A percentile compares a stretch with the other conserved stretches of the same genome.
These are phyloP conservation scores for Gallinago undulata DNA, from an alignment of 2,113 vertebrate genomes.

Conservation along the genomic window DNA sequence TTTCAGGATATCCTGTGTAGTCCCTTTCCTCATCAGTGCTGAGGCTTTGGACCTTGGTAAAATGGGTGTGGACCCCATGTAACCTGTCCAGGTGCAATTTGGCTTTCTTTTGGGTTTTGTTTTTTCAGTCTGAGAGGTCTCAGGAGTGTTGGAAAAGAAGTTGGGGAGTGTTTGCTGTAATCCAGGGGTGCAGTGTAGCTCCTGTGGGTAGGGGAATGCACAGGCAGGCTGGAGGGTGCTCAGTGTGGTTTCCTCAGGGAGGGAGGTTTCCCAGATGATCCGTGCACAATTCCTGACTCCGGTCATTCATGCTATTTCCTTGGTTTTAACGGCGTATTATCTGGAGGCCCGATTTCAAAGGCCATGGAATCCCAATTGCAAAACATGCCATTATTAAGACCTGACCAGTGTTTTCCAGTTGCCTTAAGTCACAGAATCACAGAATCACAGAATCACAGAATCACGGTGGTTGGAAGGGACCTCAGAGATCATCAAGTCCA, in stretches of 20 bases:
- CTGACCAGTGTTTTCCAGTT: not conserved
- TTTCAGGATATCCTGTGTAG: not conserved
- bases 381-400: fast-evolving
- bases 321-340: not conserved
- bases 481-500: no score
- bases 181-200: not conserved
- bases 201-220: not conserved
- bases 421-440: no score
- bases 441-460: no score
- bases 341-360: not conserved
- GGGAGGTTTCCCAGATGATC: not conserved
- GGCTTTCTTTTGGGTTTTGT: not conserved
- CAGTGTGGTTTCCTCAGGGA: not conserved
- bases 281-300: not conserved
- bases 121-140: not conserved
- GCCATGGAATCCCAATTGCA: not conserved
- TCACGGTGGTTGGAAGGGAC: no score
- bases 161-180: not conserved
- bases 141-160: not conserved
- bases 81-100: not conserved
- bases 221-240: not conserved
- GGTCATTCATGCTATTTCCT: not conserved
- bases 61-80: fast-evolving
- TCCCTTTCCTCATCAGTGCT: not conserved
- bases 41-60: fast-evolving